phyloP scores from a whole-genome alignment of 2,888 invertebrate species.

The Azorinus chamasolen region DNA sequence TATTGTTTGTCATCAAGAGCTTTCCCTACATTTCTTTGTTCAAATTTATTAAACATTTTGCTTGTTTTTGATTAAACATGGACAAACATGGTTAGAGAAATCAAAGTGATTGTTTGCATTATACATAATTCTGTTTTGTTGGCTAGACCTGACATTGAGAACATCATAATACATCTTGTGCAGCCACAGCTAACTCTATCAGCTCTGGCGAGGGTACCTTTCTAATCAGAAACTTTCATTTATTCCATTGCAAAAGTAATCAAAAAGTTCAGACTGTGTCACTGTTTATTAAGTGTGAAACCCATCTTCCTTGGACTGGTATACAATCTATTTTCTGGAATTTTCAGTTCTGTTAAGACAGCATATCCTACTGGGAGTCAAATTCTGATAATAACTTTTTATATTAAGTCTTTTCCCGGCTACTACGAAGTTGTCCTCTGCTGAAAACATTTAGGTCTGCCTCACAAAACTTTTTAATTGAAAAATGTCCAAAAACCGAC shows the following conservation, averaged over 20 bases:
- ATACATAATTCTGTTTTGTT: too few species aligned
- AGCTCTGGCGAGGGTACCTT: conserved; percentile 48
- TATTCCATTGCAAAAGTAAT: conserved; percentile 66
- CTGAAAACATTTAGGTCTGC: too few species aligned
- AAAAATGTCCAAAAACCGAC: too few species aligned
- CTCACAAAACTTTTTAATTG: too few species aligned
- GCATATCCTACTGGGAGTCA: conserved; percentile 39
- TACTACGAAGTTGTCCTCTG: too few species aligned
- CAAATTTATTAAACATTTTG: too few species aligned
- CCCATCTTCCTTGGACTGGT: conserved; percentile 62
- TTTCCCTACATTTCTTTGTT: too few species aligned
- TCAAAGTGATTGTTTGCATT: too few species aligned
- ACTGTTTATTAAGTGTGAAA: conserved; percentile 70
- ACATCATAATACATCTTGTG: background rate
- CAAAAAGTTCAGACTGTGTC: conserved; percentile 70
- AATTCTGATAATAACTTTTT: conserved; percentile 45
- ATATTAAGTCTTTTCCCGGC: conserved; percentile 15
- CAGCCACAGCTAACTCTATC: conserved; percentile 19
- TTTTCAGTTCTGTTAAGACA: conserved; percentile 31
- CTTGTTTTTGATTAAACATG: too few species aligned
- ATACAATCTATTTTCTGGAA: conserved; percentile 61
- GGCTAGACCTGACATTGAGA: conserved; percentile 17
- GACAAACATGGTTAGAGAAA: too few species aligned
- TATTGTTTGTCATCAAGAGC: too few species aligned
- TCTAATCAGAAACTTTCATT: conserved; percentile 68